A percentile compares a stretch with the other conserved stretches of the same genome.
These are phyloP conservation scores for Chelon auratus DNA, from an alignment of 2,797 vertebrate species.

Conservation along the genomic window DNA sequence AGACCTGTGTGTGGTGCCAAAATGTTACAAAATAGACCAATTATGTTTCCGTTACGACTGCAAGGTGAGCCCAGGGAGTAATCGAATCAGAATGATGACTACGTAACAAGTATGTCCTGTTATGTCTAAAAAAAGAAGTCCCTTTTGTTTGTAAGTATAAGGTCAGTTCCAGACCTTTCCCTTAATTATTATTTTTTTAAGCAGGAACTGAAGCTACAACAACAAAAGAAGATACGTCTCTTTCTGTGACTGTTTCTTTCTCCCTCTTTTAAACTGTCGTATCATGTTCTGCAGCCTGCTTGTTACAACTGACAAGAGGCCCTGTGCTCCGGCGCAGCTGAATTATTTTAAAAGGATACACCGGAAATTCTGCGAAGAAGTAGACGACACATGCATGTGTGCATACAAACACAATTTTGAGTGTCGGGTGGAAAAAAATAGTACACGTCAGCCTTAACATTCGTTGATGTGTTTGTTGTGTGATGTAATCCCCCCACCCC, in stretches of 20 bases:
- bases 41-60: no score
- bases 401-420: background rate
- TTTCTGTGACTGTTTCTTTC: constrained; percentile 2
- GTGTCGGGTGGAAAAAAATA: background rate
- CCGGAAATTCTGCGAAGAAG: background rate
- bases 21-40: no score
- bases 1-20: no score
- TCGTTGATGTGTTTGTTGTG: constrained; percentile 10
- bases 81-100: background rate
- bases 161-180: background rate
- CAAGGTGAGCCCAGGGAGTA: background rate
- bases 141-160: constrained; percentile 2
- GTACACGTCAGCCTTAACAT: background rate
- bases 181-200: background rate
- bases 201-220: background rate
- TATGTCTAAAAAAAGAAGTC: background rate
- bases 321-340: background rate
- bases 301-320: constrained; percentile 3
- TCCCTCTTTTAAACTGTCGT: background rate
- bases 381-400: background rate
- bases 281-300: constrained; percentile 1
- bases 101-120: background rate
- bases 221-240: constrained; percentile 1
- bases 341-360: constrained; percentile 5
- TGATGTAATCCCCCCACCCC: background rate